Conservation (phyloP, 2,113 vertebrate genomes). For the Thunnus thynnus region DNA sequence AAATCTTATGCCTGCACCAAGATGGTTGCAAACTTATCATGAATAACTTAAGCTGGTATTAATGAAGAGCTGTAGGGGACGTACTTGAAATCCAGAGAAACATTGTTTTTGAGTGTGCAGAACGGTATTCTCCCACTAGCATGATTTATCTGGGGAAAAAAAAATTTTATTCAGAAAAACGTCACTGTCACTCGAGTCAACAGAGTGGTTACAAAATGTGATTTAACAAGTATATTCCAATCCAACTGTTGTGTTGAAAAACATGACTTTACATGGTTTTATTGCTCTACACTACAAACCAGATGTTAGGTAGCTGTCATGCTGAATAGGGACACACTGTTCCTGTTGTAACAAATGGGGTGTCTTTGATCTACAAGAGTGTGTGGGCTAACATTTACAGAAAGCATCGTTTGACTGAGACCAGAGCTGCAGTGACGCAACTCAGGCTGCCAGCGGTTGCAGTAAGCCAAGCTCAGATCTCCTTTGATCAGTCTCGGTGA, state of each 20-base stretch:
- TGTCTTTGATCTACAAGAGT: conserved; percentile 54
- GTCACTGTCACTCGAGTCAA: neutral
- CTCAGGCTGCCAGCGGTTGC: conserved; percentile 28
- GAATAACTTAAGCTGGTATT: too few relatives aligned
- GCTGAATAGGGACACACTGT: conserved; percentile 33
- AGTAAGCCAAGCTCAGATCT: conserved; percentile 33
- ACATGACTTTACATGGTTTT: neutral
- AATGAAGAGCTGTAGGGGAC: too few relatives aligned
- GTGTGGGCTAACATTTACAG: conserved; percentile 54
- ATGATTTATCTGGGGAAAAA: too few relatives aligned
- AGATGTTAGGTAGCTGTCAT: conserved; percentile 26
- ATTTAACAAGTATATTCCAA: conserved; percentile 16
- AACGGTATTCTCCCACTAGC: too few relatives aligned
- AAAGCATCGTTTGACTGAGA: conserved; percentile 53
- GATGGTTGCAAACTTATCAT: too few relatives aligned
- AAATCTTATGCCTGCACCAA: neutral
- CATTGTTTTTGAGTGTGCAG: too few relatives aligned
- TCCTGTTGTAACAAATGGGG: conserved; percentile 13
- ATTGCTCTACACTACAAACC: conserved; percentile 8
- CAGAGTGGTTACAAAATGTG: conserved; percentile 12
- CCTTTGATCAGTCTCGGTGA: conserved; percentile 46
- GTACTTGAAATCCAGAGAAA: too few relatives aligned
- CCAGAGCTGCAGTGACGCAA: conserved; percentile 52
- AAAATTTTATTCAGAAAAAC: conserved; percentile 15
- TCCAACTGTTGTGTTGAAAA: neutral